These are phyloP conservation scores for Oligia fasciuncula DNA, from an alignment of 2,888 invertebrate genomes.

Conservation along the genomic window DNA sequence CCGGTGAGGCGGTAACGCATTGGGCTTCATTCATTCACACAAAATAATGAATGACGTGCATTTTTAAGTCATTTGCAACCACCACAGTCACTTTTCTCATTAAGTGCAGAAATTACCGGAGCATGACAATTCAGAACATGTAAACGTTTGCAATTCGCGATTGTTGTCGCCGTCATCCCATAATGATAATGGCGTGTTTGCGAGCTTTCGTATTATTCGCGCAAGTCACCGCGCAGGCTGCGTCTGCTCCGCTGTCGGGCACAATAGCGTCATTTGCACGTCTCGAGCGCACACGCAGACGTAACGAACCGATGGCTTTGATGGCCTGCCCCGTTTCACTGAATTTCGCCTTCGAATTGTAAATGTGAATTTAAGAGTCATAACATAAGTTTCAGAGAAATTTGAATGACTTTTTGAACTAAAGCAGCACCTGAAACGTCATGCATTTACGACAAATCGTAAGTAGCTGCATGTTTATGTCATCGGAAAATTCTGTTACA, in stretches of 20 bases:
- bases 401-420: background rate
- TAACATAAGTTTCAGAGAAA: background rate
- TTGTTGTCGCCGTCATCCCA: constrained; percentile 64
- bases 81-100: constrained; percentile 48
- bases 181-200: constrained; percentile 61
- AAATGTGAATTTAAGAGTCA: constrained; percentile 30
- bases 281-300: constrained; percentile 53
- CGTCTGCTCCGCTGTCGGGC: constrained; percentile 47
- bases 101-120: constrained; percentile 49
- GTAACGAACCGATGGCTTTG: constrained; percentile 51
- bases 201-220: constrained; percentile 60
- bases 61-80: constrained; percentile 41
- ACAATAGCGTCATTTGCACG: constrained; percentile 69
- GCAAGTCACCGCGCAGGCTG: constrained; percentile 67
- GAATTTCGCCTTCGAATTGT: constrained; percentile 40
- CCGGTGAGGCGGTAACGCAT: constrained; percentile 18
- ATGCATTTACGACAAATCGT: background rate
- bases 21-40: constrained; percentile 37
- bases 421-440: background rate
- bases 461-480: background rate
- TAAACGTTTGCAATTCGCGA: constrained; percentile 54
- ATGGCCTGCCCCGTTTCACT: constrained; percentile 42
- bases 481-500: background rate
- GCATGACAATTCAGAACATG: constrained; percentile 55
- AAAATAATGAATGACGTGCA: constrained; percentile 51